Percentiles rank a stretch among this genome's conserved stretches.
phyloP scores from a whole-genome alignment of 2,888 invertebrate genomes.

The Pristionchus entomophagus region DNA sequence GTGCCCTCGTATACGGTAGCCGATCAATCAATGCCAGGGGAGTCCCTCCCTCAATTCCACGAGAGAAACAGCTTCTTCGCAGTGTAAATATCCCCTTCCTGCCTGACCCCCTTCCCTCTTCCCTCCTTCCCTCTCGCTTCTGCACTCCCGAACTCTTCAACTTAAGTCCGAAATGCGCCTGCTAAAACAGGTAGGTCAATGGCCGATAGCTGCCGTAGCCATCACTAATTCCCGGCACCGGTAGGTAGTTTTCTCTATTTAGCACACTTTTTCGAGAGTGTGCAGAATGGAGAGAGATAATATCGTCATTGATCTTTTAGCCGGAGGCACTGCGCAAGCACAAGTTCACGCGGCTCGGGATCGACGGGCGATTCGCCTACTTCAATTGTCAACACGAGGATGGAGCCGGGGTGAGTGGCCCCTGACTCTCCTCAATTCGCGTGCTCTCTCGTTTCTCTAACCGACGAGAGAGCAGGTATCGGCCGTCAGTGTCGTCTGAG shows the following conservation, averaged over 20 bases:
- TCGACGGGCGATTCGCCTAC: slow-evolving; percentile 18
- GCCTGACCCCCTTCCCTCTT: background rate
- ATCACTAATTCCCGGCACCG: too few species aligned
- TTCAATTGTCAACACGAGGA: background rate
- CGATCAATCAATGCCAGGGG: background rate
- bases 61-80: background rate
- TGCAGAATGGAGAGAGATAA: too few species aligned
- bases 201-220: background rate
- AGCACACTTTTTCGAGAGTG: background rate
- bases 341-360: slow-evolving; percentile 5
- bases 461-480: too few species aligned
- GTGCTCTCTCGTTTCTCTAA: background rate
- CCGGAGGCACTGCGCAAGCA: background rate
- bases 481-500: background rate
- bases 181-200: slow-evolving; percentile 7
- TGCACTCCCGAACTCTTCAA: background rate
- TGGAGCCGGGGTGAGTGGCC: slow-evolving; percentile 2
- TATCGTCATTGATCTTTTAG: background rate
- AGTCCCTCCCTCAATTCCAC: background rate
- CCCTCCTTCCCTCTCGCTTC: background rate
- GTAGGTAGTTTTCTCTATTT: background rate
- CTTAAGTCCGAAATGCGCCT: background rate
- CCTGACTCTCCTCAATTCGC: background rate
- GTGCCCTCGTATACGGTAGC: background rate
- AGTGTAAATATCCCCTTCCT: slow-evolving; percentile 2